Evolutionary conservation across 2,113 vertebrate genomes (phyloP).

Genomic region (Cyphomyrus plagiostoma): DNA sequence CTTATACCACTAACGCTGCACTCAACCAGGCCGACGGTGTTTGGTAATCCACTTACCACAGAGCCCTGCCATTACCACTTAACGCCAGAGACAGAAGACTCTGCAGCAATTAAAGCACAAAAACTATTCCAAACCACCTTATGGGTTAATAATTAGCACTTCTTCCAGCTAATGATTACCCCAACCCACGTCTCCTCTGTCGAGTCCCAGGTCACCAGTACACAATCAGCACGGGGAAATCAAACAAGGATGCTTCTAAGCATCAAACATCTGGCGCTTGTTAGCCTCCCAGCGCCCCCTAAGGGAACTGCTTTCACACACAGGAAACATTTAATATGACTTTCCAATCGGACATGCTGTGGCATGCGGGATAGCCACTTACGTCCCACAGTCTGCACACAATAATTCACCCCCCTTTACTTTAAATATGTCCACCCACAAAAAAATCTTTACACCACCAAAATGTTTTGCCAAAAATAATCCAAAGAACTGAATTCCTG

Average conservation of each 20-base stretch:
- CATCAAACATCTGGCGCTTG: neutral
- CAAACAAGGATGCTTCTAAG: neutral
- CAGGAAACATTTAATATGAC: constrained; percentile 34
- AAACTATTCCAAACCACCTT: neutral
- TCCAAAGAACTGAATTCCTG: neutral
- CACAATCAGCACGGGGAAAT: neutral
- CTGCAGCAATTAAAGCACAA: neutral
- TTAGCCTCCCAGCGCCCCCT: neutral
- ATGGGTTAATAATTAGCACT: neutral
- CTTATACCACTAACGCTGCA: neutral
- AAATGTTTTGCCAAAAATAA: neutral
- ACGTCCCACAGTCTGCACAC: neutral
- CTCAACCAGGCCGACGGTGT: neutral
- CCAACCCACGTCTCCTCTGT: neutral
- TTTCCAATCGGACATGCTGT: constrained; percentile 22
- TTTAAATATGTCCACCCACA: neutral
- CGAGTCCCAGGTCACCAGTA: neutral
- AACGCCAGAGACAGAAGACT: neutral
- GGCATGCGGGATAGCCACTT: constrained; percentile 12
- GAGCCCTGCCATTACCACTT: neutral
- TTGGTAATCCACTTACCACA: neutral
- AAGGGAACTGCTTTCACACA: neutral
- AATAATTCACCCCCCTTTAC: neutral
- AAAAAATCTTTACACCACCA: neutral
- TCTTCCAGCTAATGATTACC: neutral